Percentiles rank a stretch among this genome's conserved stretches.
Conservation (phyloP, 2,888 invertebrate genomes). For the Orchesella flavescens region DNA sequence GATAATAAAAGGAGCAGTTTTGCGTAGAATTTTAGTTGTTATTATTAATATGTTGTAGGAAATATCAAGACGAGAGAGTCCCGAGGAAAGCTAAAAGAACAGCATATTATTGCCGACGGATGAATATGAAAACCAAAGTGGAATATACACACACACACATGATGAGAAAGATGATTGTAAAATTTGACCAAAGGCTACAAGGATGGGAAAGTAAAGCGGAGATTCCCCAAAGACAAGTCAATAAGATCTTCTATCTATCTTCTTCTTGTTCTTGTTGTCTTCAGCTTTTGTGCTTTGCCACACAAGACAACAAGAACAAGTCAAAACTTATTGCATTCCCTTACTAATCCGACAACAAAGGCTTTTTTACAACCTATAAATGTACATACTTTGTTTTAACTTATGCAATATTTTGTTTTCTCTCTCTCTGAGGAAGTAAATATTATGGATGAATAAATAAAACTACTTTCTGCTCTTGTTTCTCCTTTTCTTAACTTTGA, state of each 20-base stretch:
- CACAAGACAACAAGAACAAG: too few relatives aligned
- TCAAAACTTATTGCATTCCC: conserved; percentile 6
- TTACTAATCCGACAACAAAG: too few relatives aligned
- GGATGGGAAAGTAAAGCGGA: background rate
- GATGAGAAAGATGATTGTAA: background rate
- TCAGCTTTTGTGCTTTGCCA: conserved; percentile 3
- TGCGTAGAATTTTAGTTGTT: too few relatives aligned
- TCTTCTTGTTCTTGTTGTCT: conserved; percentile 1
- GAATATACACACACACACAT: too few relatives aligned
- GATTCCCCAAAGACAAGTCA: conserved; percentile 51
- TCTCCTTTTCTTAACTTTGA: background rate
- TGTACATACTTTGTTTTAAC: background rate
- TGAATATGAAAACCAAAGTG: too few relatives aligned
- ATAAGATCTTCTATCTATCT: conserved; percentile 18
- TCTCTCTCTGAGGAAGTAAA: background rate
- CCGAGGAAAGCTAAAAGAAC: too few relatives aligned
- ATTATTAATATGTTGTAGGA: too few relatives aligned
- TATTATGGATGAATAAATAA: background rate
- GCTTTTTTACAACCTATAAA: too few relatives aligned
- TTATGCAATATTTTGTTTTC: background rate
- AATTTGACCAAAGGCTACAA: conserved; percentile 15
- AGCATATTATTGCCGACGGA: too few relatives aligned
- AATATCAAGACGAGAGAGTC: too few relatives aligned
- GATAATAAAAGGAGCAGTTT: too few relatives aligned
- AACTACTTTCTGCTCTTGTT: background rate